Percentiles rank a stretch among this genome's conserved stretches.
phyloP scores from a whole-genome alignment of 37 sponge, comb jelly and placozoan genomes.

The Sycon ciliatum region DNA sequence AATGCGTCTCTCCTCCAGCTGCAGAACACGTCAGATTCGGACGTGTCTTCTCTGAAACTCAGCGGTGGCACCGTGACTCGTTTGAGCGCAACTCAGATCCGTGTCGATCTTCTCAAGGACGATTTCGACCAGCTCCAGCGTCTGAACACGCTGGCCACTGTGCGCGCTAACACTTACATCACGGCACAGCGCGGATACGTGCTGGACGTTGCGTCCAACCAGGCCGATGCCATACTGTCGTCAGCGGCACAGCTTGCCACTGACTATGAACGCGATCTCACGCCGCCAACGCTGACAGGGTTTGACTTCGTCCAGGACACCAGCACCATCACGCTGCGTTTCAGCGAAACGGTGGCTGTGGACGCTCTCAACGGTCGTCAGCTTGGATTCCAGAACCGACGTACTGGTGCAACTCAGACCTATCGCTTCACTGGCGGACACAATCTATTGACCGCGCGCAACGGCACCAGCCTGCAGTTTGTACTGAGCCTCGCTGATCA shows the following conservation, averaged over 20 bases:
- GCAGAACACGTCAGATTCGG: constrained; percentile 28
- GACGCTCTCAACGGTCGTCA: constrained; percentile 48
- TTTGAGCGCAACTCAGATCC: not conserved
- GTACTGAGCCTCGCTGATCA: not conserved
- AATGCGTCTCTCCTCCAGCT: constrained; percentile 26
- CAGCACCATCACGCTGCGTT: not conserved
- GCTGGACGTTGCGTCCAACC: constrained; percentile 19
- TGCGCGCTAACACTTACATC: not conserved
- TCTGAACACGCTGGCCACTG: not conserved
- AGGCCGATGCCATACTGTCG: constrained; percentile 18
- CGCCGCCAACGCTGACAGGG: constrained; percentile 33
- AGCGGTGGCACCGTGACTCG: constrained; percentile 1
- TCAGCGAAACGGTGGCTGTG: constrained; percentile 61
- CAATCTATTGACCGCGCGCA: constrained; percentile 11
- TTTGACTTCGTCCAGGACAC: constrained; percentile 60
- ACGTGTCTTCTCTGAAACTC: not conserved
- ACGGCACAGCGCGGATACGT: not conserved
- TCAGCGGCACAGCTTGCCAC: constrained; percentile 34
- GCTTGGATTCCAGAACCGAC: constrained; percentile 38
- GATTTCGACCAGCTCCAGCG: constrained; percentile 69
- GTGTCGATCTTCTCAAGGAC: constrained; percentile 31
- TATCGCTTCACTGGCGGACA: constrained; percentile 36
- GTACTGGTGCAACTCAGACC: not conserved
- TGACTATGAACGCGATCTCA: constrained; percentile 43
- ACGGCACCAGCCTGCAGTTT: not conserved